A percentile compares a stretch with the other conserved stretches of the same genome.
phyloP scores from a whole-genome alignment of 2,888 invertebrate species.

The Cheilosia scutellata region DNA sequence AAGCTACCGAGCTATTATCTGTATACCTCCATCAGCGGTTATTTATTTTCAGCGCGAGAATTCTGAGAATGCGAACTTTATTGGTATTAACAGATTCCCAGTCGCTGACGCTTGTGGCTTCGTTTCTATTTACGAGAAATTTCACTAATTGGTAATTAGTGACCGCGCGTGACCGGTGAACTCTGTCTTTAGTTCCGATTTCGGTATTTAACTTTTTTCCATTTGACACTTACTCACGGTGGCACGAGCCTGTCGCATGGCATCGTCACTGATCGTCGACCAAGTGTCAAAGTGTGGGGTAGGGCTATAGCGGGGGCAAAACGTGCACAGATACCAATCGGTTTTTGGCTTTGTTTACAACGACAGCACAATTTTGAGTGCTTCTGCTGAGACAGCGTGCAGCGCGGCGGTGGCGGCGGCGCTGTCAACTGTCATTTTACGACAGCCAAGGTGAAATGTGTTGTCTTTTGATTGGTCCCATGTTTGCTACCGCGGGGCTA shows the following conservation, averaged over 20 bases:
- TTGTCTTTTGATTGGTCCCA: slow-evolving; percentile 70
- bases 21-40: background rate
- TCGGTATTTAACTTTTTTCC: slow-evolving; percentile 19
- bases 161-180: slow-evolving; percentile 6
- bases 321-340: slow-evolving; percentile 70
- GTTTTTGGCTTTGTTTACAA: slow-evolving; percentile 43
- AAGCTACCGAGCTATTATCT: slow-evolving; percentile 39
- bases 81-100: slow-evolving; percentile 24
- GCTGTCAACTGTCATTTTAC: slow-evolving; percentile 72
- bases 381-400: slow-evolving; percentile 29
- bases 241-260: slow-evolving; percentile 70
- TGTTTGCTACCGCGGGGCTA: slow-evolving; percentile 54
- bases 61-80: slow-evolving; percentile 61
- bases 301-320: slow-evolving; percentile 41
- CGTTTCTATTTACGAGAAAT: slow-evolving; percentile 17
- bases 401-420: background rate
- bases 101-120: background rate
- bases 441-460: slow-evolving; percentile 68
- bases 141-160: slow-evolving; percentile 30
- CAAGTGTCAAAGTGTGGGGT: slow-evolving; percentile 48
- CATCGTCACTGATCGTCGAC: slow-evolving; percentile 27
- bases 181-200: slow-evolving; percentile 41
- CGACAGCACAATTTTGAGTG: slow-evolving; percentile 41
- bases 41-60: slow-evolving; percentile 33
- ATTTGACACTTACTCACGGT: slow-evolving; percentile 62